Evolutionary conservation across 2,797 vertebrate species (phyloP), one percentile per base, ranked within the genome.

Genomic region (Cygnus olor): DNA sequence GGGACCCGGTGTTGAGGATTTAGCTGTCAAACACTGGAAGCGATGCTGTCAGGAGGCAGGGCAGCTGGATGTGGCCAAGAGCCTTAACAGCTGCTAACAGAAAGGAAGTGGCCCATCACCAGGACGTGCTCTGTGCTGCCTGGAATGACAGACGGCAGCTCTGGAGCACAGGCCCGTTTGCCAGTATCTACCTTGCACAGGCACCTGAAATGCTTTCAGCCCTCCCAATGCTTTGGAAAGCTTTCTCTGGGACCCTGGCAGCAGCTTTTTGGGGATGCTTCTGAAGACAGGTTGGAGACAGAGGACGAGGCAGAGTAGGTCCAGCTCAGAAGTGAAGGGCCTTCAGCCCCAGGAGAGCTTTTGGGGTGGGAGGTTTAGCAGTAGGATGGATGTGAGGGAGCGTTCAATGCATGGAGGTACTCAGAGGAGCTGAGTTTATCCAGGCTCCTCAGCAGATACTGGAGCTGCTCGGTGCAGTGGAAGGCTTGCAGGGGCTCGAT

Each of bases 21-120:
- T 97, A 97, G 64, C 85, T 97, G 98, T 98, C 98, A 98, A 97
- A 98, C 98, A 97, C 96, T 95, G 93, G 88, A 96, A 96, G 83
- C 97, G 98, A 98, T 96, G 93, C 73, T 88, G 73, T 65, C 97
- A 97, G 97, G 96, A 97, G 96, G 82, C 53, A 85, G 97, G 97
- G 97, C 97, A 95, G 94, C 96, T 61, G 96, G 97, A 95, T 97
- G 98, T 98, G 97, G 96, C 97, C 63, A 79, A 97, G 97, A 96
- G 95, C 96, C 95, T 94, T 94, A 54, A 63, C 97, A 97, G 97
- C 72, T 97, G 91, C 94, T 95, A 93, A 70, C 88, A 94, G 77
- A 70, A 87, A 94, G 95, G 94, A 97, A 96, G 85, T 74, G 30
- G 61, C 60, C 80, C 69, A 38, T 95, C 90, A 93, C 30, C 86